Percentiles rank a stretch among this genome's conserved stretches.
Evolutionary conservation across 2,797 vertebrate species (phyloP).

Genomic region (Sciurus carolinensis): DNA sequence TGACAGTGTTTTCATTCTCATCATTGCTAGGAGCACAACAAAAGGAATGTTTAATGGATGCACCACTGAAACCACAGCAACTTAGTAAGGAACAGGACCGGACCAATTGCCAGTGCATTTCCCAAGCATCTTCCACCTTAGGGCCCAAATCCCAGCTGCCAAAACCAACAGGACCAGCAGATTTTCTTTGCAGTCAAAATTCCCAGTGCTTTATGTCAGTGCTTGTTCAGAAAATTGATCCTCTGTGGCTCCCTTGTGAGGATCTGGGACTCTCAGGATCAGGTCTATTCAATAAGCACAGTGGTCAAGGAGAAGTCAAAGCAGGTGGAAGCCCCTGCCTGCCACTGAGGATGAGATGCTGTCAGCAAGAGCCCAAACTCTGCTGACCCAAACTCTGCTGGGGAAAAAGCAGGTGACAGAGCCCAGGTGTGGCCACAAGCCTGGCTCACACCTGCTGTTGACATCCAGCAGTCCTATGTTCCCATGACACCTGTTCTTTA

Average conservation of each 20-base stretch:
- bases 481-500: background rate
- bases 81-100: background rate
- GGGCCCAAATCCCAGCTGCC: background rate
- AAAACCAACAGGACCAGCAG: background rate
- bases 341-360: background rate
- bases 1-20: background rate
- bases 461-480: constrained; percentile 46
- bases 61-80: constrained; percentile 36
- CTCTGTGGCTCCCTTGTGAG: background rate
- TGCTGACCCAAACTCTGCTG: too few relatives aligned
- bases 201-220: background rate
- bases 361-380: background rate
- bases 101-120: background rate
- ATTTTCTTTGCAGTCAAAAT: background rate
- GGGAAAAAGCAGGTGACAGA: constrained; percentile 52
- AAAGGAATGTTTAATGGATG: constrained; percentile 44
- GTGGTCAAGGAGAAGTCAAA: background rate
- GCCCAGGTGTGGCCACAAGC: background rate
- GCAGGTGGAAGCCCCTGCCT: background rate
- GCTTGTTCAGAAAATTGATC: background rate
- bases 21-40: background rate
- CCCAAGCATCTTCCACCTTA: background rate
- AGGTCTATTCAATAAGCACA: background rate
- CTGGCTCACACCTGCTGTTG: constrained; percentile 75
- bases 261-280: background rate